Evolutionary conservation across 1,140 invertebrate species (phyloP).

Genomic region (Trigoniulus corallinus): DNA sequence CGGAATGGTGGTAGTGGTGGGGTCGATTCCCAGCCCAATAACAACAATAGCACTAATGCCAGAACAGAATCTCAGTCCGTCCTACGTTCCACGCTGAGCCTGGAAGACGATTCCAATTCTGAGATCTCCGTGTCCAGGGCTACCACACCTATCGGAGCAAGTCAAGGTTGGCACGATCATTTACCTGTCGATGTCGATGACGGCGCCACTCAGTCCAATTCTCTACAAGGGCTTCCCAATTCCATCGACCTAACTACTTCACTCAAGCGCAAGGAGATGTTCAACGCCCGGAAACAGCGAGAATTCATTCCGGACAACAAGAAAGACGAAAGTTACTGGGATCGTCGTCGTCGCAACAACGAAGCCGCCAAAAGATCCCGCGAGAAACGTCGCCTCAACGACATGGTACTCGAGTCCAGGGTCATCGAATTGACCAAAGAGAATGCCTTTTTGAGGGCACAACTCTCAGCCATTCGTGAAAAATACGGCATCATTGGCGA

Average conservation of each 20-base stretch:
- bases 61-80: too few relatives aligned
- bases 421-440: slow-evolving; percentile 89
- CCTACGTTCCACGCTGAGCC: too few relatives aligned
- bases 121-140: too few relatives aligned
- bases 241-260: background rate
- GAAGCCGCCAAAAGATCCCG: slow-evolving; percentile 86
- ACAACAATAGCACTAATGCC: too few relatives aligned
- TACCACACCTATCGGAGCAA: too few relatives aligned
- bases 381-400: slow-evolving; percentile 88
- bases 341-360: slow-evolving; percentile 82
- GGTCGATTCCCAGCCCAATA: too few relatives aligned
- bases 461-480: slow-evolving; percentile 79
- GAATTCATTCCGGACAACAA: slow-evolving; percentile 94
- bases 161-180: too few relatives aligned
- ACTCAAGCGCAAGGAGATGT: background rate
- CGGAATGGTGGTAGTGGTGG: too few relatives aligned
- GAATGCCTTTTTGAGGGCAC: slow-evolving; percentile 80
- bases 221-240: background rate
- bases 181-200: too few relatives aligned
- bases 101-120: too few relatives aligned
- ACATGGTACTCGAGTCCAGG: slow-evolving; percentile 86
- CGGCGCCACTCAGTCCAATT: too few relatives aligned
- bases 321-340: slow-evolving; percentile 96
- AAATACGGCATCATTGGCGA: slow-evolving; percentile 83
- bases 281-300: slow-evolving; percentile 56